Conservation (phyloP, 2,797 vertebrate genomes). For the Peromyscus eremicus region DNA sequence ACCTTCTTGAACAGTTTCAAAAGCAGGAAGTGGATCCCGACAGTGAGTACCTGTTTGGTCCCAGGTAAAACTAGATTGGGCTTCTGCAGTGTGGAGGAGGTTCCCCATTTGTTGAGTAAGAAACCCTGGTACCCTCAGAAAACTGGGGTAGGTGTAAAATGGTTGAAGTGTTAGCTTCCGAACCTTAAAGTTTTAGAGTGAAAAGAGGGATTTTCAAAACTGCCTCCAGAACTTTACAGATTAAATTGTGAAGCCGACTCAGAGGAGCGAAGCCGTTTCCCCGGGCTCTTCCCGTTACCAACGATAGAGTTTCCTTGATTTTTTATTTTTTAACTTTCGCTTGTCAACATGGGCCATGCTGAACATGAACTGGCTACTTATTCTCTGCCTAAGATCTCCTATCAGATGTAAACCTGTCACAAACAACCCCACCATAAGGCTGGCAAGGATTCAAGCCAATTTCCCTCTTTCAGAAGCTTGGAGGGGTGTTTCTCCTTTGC, state of each 20-base stretch:
- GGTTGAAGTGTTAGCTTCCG: background rate
- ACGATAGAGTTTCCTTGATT: background rate
- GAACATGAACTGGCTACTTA: background rate
- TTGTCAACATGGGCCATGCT: background rate
- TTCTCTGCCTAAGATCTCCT: background rate
- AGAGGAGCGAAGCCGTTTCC: background rate
- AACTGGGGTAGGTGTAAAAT: background rate
- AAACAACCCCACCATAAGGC: background rate
- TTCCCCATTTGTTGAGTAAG: background rate
- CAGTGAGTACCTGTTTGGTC: slow-evolving; percentile 85
- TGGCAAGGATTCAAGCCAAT: background rate
- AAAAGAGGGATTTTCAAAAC: background rate
- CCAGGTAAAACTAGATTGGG: background rate
- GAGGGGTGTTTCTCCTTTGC: background rate
- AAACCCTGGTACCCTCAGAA: background rate
- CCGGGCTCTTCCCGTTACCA: background rate
- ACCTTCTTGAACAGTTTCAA: slow-evolving; percentile 94
- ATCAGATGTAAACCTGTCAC: background rate
- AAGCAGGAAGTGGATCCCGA: slow-evolving; percentile 90
- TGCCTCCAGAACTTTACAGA: background rate
- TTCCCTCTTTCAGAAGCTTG: background rate
- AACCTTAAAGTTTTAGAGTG: background rate
- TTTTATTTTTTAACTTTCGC: background rate
- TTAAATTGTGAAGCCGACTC: background rate
- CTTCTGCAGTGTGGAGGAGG: background rate